Evolutionary conservation across 2,113 vertebrate species (phyloP).

Genomic region (Ictalurus punctatus): DNA sequence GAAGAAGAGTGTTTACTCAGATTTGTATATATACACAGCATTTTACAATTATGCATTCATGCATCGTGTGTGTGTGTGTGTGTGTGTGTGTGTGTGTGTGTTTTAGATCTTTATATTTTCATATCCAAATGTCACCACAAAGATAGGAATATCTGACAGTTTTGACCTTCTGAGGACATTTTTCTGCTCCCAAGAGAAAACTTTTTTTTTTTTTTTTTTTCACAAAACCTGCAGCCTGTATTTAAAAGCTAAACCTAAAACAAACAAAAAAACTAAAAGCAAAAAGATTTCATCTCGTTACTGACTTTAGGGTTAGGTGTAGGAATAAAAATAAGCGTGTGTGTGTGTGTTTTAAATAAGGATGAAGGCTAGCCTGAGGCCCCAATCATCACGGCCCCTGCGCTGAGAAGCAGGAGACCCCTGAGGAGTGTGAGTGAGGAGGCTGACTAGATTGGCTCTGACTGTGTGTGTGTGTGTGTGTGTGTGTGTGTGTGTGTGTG

Average conservation of each 20-base stretch:
- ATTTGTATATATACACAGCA: background rate
- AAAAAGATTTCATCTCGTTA: slow-evolving; percentile 1
- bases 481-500: slow-evolving; percentile 61
- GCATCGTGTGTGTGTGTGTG: background rate
- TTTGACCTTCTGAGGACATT: background rate
- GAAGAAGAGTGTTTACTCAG: background rate
- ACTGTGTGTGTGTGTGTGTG: slow-evolving; percentile 68
- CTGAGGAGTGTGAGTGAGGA: slow-evolving; percentile 71
- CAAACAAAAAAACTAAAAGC: background rate
- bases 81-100: background rate
- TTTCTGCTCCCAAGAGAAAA: background rate
- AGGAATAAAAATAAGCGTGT: background rate
- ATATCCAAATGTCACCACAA: background rate
- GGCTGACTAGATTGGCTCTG: slow-evolving; percentile 76
- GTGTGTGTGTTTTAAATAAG: slow-evolving; percentile 52
- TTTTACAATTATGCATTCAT: background rate
- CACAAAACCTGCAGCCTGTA: background rate
- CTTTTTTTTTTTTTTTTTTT: background rate
- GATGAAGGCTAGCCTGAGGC: slow-evolving; percentile 59
- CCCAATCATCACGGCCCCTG: slow-evolving; percentile 75
- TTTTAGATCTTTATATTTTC: background rate
- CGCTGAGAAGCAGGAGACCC: slow-evolving; percentile 70
- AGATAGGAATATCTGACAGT: background rate
- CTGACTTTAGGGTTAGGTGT: background rate
- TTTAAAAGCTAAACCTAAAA: background rate